Base-by-base conservation (phyloP, 1,140 invertebrate species). In the Polypedilum vanderplanki region DNA sequence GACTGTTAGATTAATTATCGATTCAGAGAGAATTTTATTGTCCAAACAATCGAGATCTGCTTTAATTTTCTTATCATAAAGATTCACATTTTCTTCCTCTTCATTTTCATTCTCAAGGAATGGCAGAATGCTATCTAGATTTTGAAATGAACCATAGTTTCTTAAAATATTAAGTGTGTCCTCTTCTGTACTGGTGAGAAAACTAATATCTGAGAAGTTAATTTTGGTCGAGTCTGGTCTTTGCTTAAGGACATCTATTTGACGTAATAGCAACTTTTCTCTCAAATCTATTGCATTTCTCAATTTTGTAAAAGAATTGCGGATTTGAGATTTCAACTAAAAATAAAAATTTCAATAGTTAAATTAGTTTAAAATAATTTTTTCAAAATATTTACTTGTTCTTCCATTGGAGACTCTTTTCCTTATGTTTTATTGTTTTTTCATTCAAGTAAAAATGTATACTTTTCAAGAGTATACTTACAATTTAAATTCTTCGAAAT, bases 181-280 rank as follows among this genome's bases (percentile, higher is more conserved):
- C n/a, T 79, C 76, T 41, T 81, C 82, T 1, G 82, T 77, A 10
- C 80, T 79, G 15, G 84, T 77, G 41, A 86, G 77, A 1, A 83
- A 79, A 9, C 79, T 78, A 7, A 86, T 78, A 3, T 80, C 74
- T 81, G 80, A 0, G 77, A 77, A 22, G 80, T 81, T 0, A 83
- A 83, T 41, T 83, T 80, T 24, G 83, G 76, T 0, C 84, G 75
- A 3, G 80, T 82, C 8, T 70, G 17, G 9, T 18, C 9, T 4
- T 8, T 20, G 15, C 10, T 10, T 83, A 20, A 87, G 80, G 9
- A 85, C 86, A 75, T 87, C 86, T 5, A 86, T 80, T 78, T 87
- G 86, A 9, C 86, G 83, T 2, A 87, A 77, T 17, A 87, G 80
- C 77, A 86, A 81, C 73, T 83, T 85, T 75, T 87, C 86, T 76